Percentiles rank a stretch among this genome's conserved stretches.
Evolutionary conservation across 64 coral and sea anemone species (phyloP).

Genomic region (Platygyra sinensis): DNA sequence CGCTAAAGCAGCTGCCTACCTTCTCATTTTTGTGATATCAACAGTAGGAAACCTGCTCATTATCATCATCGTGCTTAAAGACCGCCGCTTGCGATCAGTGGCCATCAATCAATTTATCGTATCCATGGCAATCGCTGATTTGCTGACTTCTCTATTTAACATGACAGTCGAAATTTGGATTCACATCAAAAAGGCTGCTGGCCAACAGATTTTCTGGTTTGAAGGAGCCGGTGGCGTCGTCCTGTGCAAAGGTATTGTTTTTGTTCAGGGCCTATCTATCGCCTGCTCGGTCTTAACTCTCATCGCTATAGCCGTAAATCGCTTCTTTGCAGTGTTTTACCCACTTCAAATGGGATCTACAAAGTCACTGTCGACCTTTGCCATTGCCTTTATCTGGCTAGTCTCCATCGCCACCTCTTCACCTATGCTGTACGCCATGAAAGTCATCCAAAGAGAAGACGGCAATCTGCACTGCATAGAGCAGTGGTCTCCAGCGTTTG

Average conservation of each 20-base stretch:
- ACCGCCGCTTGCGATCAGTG: conserved; percentile 17
- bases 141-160: conserved; percentile 47
- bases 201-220: not conserved
- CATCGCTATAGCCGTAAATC: conserved; percentile 46
- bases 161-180: conserved; percentile 33
- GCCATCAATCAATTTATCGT: conserved; percentile 37
- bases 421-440: conserved; percentile 42
- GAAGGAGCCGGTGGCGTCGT: conserved; percentile 8
- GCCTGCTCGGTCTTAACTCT: conserved; percentile 53
- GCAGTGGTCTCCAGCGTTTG: conserved; percentile 12
- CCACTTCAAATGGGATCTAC: conserved; percentile 46
- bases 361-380: not conserved
- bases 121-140: conserved; percentile 50
- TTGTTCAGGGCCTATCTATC: conserved; percentile 34
- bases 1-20: conserved; percentile 3
- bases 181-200: conserved; percentile 16
- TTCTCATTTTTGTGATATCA: not conserved
- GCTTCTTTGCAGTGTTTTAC: conserved; percentile 41
- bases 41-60: conserved; percentile 8
- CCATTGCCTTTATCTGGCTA: conserved; percentile 36
- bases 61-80: not conserved
- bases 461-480: conserved; percentile 20
- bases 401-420: conserved; percentile 2
- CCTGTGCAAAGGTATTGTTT: conserved; percentile 44
- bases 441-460: not conserved